phyloP scores from a whole-genome alignment of 2,888 invertebrate genomes.

The Frankliniella fusca region DNA sequence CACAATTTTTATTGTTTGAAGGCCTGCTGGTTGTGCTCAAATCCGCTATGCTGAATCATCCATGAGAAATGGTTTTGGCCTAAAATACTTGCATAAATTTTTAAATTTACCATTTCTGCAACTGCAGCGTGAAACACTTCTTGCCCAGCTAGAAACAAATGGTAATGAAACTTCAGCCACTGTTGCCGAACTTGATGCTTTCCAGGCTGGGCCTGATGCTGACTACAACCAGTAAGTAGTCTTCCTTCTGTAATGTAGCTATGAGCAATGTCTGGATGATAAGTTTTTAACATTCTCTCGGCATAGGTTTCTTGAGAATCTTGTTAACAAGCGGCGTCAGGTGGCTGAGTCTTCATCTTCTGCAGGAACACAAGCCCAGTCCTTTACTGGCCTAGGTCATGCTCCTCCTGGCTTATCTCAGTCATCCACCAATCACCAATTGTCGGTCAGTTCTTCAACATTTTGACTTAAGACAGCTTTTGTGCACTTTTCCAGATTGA shows the following conservation, averaged over 20 bases:
- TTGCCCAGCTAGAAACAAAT: conserved; percentile 81
- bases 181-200: conserved; percentile 68
- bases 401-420: conserved; percentile 45
- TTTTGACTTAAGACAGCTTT: conserved; percentile 29
- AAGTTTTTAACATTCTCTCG: background rate
- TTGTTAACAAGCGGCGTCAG: conserved; percentile 69
- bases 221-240: conserved; percentile 58
- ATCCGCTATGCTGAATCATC: conserved; percentile 87
- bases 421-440: conserved; percentile 43
- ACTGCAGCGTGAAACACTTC: conserved; percentile 77
- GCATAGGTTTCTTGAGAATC: conserved; percentile 61
- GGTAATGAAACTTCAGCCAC: conserved; percentile 73
- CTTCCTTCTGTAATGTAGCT: conserved; percentile 5
- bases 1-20: conserved; percentile 31
- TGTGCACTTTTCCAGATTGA: background rate
- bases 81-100: conserved; percentile 88
- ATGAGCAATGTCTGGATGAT: background rate
- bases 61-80: conserved; percentile 93
- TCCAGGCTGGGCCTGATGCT: conserved; percentile 67
- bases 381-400: conserved; percentile 42
- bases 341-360: conserved; percentile 62
- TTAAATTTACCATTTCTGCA: conserved; percentile 91
- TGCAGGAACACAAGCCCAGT: conserved; percentile 5
- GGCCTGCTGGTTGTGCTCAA: conserved; percentile 53
- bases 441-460: conserved; percentile 29